A percentile compares a stretch with the other conserved stretches of the same genome.
These are phyloP conservation scores for Frankliniella fusca DNA, from an alignment of 2,888 invertebrate genomes.

Conservation along the genomic window DNA sequence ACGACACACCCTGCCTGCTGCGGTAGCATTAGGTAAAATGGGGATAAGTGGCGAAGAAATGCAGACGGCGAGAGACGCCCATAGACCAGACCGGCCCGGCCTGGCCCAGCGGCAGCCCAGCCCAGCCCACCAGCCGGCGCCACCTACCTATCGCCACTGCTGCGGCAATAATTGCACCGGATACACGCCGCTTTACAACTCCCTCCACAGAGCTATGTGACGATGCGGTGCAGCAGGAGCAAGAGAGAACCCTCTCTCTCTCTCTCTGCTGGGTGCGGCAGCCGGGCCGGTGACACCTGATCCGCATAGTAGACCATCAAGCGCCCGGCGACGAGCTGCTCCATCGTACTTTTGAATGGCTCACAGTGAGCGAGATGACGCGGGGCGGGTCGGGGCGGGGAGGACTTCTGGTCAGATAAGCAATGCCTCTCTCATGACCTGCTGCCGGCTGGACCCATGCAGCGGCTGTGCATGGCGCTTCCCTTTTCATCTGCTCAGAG, in stretches of 20 bases:
- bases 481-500: no score
- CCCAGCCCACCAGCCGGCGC: neutral
- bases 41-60: neutral
- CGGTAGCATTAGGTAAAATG: no score
- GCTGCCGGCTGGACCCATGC: no score
- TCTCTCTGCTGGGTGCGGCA: neutral
- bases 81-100: no score
- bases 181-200: neutral
- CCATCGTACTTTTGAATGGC: neutral
- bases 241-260: no score
- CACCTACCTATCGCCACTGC: neutral
- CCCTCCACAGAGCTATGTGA: neutral
- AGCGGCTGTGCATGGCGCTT: no score
- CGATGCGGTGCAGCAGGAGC: no score
- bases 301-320: neutral
- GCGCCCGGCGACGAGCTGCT: neutral
- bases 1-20: no score
- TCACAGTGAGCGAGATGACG: no score
- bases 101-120: neutral
- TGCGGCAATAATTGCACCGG: neutral
- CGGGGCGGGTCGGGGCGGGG: neutral
- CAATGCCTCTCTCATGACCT: neutral
- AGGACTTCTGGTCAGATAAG: conserved; percentile 24
- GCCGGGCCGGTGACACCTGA: conserved; percentile 1
- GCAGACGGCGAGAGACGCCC: neutral